Conservation (phyloP, 2,888 invertebrate species). For the Pristionchus arcanus region DNA sequence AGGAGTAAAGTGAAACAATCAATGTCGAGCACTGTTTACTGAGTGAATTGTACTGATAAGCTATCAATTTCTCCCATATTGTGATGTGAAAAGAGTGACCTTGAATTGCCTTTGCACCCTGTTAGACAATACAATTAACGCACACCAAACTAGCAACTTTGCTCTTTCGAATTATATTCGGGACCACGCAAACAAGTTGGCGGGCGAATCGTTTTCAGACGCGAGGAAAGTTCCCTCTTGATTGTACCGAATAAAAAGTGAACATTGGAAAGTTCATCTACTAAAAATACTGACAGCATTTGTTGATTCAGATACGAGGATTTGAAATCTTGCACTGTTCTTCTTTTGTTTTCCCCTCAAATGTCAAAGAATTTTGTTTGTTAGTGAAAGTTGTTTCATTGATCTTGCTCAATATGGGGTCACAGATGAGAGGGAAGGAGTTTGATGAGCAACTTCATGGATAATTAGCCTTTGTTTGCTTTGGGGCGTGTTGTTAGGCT, state of each 20-base stretch:
- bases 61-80: neutral
- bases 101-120: neutral
- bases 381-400: neutral
- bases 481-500: neutral
- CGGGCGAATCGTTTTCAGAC: too few species aligned
- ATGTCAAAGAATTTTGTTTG: too few species aligned
- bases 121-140: neutral
- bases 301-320: too few species aligned
- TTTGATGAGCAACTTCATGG: neutral
- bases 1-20: neutral
- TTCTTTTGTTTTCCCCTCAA: too few species aligned
- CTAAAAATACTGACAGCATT: too few species aligned
- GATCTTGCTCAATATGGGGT: neutral
- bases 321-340: too few species aligned
- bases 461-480: neutral
- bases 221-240: too few species aligned
- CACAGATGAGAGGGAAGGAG: neutral
- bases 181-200: too few species aligned
- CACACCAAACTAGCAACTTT: neutral
- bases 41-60: neutral
- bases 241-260: too few species aligned
- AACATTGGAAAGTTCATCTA: too few species aligned
- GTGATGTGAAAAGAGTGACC: neutral
- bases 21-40: neutral
- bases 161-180: too few species aligned